Percentiles rank a stretch among this genome's conserved stretches.
Evolutionary conservation across 2,113 vertebrate species (phyloP).

Genomic region (Charadrius vociferus): DNA sequence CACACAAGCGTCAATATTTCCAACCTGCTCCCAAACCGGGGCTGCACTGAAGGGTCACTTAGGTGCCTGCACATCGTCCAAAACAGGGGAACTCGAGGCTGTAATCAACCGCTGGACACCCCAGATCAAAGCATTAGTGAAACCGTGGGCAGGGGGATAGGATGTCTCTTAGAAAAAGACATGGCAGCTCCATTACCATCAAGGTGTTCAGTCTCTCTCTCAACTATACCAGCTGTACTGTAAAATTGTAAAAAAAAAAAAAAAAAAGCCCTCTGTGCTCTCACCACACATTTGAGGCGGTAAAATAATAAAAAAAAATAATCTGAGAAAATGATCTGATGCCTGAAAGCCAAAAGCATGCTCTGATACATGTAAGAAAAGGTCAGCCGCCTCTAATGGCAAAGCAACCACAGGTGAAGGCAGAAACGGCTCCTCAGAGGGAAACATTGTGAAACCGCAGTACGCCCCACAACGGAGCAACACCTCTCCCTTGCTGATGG

Average conservation of each 20-base stretch:
- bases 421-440: neutral
- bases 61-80: neutral
- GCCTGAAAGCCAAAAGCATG: neutral
- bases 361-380: neutral
- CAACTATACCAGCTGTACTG: neutral
- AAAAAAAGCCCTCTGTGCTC: neutral
- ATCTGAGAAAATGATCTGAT: neutral
- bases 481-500: neutral
- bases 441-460: neutral
- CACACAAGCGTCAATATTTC: fast-evolving
- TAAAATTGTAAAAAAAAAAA: neutral
- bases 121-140: neutral
- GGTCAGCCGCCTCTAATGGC: neutral
- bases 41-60: neutral
- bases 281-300: neutral
- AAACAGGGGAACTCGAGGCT: neutral
- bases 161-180: neutral
- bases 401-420: neutral
- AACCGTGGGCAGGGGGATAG: neutral
- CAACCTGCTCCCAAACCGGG: neutral
- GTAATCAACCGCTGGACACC: neutral
- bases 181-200: neutral
- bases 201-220: neutral
- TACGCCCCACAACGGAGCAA: neutral
- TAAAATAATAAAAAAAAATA: neutral